Evolutionary conservation across 2,888 invertebrate genomes (phyloP).

Genomic region (Netelia inedita): DNA sequence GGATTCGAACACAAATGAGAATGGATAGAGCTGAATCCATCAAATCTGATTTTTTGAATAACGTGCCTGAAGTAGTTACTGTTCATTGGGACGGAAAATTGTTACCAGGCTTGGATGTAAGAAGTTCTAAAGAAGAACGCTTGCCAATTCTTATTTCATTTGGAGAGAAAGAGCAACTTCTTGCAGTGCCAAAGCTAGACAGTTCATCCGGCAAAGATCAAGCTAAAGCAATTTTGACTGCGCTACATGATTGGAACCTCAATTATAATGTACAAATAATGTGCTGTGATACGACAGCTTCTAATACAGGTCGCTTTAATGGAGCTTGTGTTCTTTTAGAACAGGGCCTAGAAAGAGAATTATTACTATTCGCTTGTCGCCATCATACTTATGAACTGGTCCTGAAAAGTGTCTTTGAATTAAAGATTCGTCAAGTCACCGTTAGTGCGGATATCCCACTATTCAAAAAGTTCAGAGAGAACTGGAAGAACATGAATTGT

Average conservation of each 20-base stretch:
- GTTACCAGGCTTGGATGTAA: conserved; percentile 28
- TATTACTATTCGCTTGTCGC: conserved; percentile 48
- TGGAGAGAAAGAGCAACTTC: not conserved
- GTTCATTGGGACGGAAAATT: conserved; percentile 50
- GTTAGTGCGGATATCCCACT: conserved; percentile 40
- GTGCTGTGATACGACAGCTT: conserved; percentile 43
- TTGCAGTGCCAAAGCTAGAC: not conserved
- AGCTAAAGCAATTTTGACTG: conserved; percentile 30
- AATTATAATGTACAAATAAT: conserved; percentile 4
- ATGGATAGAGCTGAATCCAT: too few species aligned
- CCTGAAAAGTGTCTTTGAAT: conserved; percentile 44
- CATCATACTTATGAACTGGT: conserved; percentile 54
- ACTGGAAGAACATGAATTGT: conserved; percentile 33
- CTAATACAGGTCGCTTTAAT: conserved; percentile 22
- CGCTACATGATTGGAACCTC: conserved; percentile 31
- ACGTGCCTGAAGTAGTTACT: too few species aligned
- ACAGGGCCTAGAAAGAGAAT: conserved; percentile 36
- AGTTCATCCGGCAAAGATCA: not conserved
- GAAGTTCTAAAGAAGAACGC: conserved; percentile 18
- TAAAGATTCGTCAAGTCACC: conserved; percentile 20
- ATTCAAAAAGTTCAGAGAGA: conserved; percentile 54
- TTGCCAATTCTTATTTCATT: conserved; percentile 32
- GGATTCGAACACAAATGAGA: too few species aligned
- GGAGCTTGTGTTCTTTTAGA: conserved; percentile 47
- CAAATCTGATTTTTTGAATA: too few species aligned